These are phyloP conservation scores for Heliconius hermathena DNA, from an alignment of 1,140 invertebrate species.

Conservation along the genomic window DNA sequence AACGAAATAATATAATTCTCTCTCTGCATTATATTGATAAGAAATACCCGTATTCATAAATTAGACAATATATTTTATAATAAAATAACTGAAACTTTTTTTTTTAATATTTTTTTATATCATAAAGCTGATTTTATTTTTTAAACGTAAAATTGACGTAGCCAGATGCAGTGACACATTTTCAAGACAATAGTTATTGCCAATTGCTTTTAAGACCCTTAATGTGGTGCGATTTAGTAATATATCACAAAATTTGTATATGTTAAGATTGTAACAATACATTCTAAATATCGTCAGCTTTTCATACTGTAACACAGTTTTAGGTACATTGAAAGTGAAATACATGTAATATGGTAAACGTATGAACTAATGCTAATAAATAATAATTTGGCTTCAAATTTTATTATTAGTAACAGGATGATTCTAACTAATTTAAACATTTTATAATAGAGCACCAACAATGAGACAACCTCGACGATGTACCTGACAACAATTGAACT, in stretches of 20 bases:
- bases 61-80: too few species aligned
- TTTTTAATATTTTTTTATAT: too few species aligned
- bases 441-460: slow-evolving; percentile 1
- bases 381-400: neutral
- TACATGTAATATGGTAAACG: neutral
- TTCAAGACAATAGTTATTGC: neutral
- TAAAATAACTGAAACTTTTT: too few species aligned
- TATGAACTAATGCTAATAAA: neutral
- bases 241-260: slow-evolving; percentile 2
- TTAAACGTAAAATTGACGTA: too few species aligned
- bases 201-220: neutral
- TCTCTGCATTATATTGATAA: too few species aligned
- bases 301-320: neutral
- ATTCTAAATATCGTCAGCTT: neutral
- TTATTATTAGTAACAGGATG: neutral
- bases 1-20: too few species aligned
- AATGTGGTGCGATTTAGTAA: slow-evolving; percentile 5
- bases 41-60: too few species aligned
- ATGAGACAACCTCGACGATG: neutral
- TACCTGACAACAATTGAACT: neutral
- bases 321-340: neutral
- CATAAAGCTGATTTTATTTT: too few species aligned
- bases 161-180: neutral
- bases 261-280: slow-evolving; percentile 3
- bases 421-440: neutral